Evolutionary conservation across 2,113 vertebrate genomes (phyloP).

Genomic region (Erythrolamprus reginae): DNA sequence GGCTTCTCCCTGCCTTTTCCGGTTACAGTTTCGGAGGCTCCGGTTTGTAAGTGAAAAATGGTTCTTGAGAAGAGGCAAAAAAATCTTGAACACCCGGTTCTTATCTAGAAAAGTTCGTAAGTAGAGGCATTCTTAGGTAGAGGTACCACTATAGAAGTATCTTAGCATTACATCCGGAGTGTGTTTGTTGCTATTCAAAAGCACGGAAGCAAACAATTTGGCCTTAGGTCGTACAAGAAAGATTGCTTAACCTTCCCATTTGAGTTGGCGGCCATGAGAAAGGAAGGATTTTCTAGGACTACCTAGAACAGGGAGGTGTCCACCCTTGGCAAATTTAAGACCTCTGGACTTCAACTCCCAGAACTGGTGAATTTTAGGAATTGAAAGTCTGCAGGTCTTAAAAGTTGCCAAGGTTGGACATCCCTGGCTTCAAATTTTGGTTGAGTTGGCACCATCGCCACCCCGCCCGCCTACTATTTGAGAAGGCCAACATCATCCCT

Average conservation of each 20-base stretch:
- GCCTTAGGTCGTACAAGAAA: constrained; percentile 33
- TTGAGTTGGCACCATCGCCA: constrained; percentile 7
- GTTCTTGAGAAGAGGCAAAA: too few relatives aligned
- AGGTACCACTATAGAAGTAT: too few relatives aligned
- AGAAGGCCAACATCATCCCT: constrained; percentile 5
- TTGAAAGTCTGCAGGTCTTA: not conserved
- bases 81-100: too few relatives aligned
- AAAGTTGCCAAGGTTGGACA: not conserved
- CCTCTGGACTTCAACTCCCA: too few relatives aligned
- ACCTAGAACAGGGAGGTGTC: too few relatives aligned
- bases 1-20: too few relatives aligned
- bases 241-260: constrained; percentile 24
- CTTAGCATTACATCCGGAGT: constrained; percentile 15
- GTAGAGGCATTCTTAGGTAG: too few relatives aligned
- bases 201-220: constrained; percentile 50
- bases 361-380: not conserved
- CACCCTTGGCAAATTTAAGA: too few relatives aligned
- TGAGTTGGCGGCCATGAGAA: not conserved
- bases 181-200: not conserved
- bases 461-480: not conserved
- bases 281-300: not conserved
- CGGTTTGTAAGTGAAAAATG: too few relatives aligned
- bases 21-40: too few relatives aligned
- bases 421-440: not conserved
- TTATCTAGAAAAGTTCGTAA: too few relatives aligned